Conservation (phyloP, 2,797 vertebrate species). For the Gallinago nigripennis region DNA sequence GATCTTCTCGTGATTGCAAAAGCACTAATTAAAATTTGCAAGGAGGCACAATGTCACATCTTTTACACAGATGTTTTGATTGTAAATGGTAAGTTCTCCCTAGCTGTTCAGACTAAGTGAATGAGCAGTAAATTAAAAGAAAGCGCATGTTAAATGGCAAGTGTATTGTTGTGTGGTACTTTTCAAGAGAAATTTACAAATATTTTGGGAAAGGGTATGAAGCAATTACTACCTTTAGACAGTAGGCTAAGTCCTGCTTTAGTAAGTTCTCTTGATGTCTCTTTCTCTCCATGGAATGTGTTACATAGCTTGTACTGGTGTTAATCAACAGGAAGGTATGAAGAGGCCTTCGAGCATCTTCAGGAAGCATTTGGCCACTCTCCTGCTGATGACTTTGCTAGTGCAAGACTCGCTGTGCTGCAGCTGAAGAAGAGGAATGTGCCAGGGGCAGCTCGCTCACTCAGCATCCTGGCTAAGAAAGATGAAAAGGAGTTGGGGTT, state of each 20-base stretch:
- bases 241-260: background rate
- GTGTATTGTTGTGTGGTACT: background rate
- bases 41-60: constrained; percentile 78
- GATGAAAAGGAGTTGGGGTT: constrained; percentile 78
- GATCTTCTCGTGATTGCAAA: constrained; percentile 78
- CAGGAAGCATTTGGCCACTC: constrained; percentile 79
- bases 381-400: constrained; percentile 76
- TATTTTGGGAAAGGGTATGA: background rate
- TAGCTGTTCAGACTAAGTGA: background rate
- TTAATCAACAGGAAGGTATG: constrained; percentile 77
- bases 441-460: constrained; percentile 71
- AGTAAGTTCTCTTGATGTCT: background rate
- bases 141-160: background rate
- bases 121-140: background rate
- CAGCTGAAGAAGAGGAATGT: constrained; percentile 81
- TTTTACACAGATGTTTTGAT: constrained; percentile 85
- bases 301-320: background rate
- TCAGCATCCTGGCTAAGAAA: constrained; percentile 82
- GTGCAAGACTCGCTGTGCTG: constrained; percentile 85
- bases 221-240: background rate
- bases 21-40: constrained; percentile 80
- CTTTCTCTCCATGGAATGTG: background rate
- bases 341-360: constrained; percentile 82
- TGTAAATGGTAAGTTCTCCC: constrained; percentile 78
- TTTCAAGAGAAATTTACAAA: background rate